Conservation (phyloP, 2,888 invertebrate genomes). For the Diloba caeruleocephala region DNA sequence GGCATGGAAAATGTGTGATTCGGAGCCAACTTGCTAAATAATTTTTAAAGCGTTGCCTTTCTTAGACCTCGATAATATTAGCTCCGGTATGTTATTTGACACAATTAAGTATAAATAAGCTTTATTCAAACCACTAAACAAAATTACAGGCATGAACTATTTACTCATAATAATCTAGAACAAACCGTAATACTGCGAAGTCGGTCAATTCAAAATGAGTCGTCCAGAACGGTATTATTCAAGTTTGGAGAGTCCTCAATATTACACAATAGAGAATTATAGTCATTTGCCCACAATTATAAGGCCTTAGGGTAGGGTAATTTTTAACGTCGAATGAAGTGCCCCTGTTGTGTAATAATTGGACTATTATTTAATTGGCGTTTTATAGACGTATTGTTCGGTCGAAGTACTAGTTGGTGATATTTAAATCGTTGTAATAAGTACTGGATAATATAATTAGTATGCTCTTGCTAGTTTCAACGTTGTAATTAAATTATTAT, state of each 20-base stretch:
- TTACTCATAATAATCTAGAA: slow-evolving; percentile 16
- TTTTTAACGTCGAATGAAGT: slow-evolving; percentile 48
- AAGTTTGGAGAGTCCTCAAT: slow-evolving; percentile 39
- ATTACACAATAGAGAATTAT: slow-evolving; percentile 56
- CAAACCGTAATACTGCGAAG: slow-evolving; percentile 14
- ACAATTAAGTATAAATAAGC: too few species aligned
- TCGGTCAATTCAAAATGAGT: slow-evolving; percentile 34
- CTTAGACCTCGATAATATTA: too few species aligned
- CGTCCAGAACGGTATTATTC: slow-evolving; percentile 34
- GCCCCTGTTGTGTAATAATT: slow-evolving; percentile 49
- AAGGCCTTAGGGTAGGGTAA: slow-evolving; percentile 46
- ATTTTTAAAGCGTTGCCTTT: too few species aligned
- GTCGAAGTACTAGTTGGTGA: neutral
- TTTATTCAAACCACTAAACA: neutral
- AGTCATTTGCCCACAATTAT: slow-evolving; percentile 55
- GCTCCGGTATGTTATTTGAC: too few species aligned
- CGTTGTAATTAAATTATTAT: neutral
- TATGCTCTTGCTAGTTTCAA: neutral
- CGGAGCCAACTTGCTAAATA: too few species aligned
- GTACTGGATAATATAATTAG: neutral
- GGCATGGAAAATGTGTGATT: too few species aligned
- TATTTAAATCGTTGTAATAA: neutral
- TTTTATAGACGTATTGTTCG: slow-evolving; percentile 31
- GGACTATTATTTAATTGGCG: slow-evolving; percentile 51
- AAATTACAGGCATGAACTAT: slow-evolving; percentile 19